phyloP scores from a whole-genome alignment of 1,140 invertebrate species.

The Drosophila asahinai region DNA sequence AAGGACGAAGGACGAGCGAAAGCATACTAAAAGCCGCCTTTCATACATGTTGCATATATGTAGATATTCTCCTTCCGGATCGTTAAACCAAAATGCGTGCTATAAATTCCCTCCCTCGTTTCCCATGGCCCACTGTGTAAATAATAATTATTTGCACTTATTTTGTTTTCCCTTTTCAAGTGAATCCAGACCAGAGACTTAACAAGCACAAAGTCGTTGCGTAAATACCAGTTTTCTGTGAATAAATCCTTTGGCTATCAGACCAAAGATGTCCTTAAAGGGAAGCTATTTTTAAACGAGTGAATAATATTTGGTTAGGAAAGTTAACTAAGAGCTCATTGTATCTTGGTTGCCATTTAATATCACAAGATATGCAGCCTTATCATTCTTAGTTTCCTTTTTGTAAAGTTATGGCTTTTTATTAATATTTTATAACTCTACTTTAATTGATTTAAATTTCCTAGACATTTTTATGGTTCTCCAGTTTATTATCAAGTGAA shows the following conservation, averaged over 20 bases:
- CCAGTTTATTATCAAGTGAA: not conserved
- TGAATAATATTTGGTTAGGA: not conserved
- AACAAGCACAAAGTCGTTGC: slow-evolving; percentile 33
- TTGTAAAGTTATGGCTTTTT: no score
- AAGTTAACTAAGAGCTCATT: not conserved
- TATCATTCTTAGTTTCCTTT: not conserved
- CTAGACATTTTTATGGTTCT: not conserved
- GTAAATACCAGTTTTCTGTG: slow-evolving; percentile 28
- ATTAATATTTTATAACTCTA: not conserved
- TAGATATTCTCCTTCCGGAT: slow-evolving; percentile 32
- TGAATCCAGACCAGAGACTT: slow-evolving; percentile 13
- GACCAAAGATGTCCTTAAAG: slow-evolving; percentile 1
- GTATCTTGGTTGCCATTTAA: not conserved
- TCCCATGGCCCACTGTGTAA: slow-evolving; percentile 49
- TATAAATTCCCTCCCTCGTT: slow-evolving; percentile 57
- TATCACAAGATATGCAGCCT: not conserved
- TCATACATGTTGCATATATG: slow-evolving; percentile 9
- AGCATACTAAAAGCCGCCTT: slow-evolving; percentile 45
- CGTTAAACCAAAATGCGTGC: slow-evolving; percentile 68
- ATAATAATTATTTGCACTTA: slow-evolving; percentile 76
- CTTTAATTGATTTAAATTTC: not conserved
- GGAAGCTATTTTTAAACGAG: not conserved
- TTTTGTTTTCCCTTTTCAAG: slow-evolving; percentile 47
- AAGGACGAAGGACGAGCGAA: slow-evolving; percentile 6
- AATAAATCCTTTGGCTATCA: not conserved